Base-by-base conservation (phyloP, 2,888 invertebrate genomes). In the Drosophila maculinotata region DNA sequence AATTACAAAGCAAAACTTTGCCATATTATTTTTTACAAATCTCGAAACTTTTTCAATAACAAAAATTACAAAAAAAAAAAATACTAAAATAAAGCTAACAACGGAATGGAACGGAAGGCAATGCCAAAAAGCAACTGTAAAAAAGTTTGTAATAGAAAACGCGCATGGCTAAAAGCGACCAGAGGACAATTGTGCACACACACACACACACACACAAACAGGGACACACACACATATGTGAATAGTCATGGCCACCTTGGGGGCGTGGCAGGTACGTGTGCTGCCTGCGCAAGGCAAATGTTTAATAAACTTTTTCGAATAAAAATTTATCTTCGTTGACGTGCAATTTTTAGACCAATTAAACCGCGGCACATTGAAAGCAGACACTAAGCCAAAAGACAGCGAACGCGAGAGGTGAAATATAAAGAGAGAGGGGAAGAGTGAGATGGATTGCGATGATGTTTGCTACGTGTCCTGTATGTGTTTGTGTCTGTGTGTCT, bases 321-420 rank as follows among this genome's bases (percentile, higher is more conserved):
- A 85, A 87, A 87, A 84, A 82, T 84, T 76, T 84, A 85, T 79
- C 67, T 67, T 78, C 80, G 84, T 79, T 89, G 89, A 88, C 89
- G 85, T 84, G 88, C 82, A 89, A 88, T 87, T 87, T 86, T 84
- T 85, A 73, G 78, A 80, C 74, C 89, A 89, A 89, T 89, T 89
- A 88, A 89, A 87, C 75, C 66, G 73, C 57, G 47, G 58, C 53
- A 45, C 82, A 73, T 52, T 59, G 41, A 44, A 52, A 53, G 53
- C 39, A 28, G 38, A 45, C 36, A 51, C 51, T 7, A 14, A 23
- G 31, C 15, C 20, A 36, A 49, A 45, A 14, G 20, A 20, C 23
- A 23, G 44, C 30, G 45, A 41, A 10, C 35, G 25, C 30, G 14
- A 12, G 6, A 12, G 12, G n/a, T 7, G 9, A 20, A 26, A 26